Evolutionary conservation across 2,888 invertebrate genomes (phyloP).

Genomic region (Eudiplozoon nipponicum): DNA sequence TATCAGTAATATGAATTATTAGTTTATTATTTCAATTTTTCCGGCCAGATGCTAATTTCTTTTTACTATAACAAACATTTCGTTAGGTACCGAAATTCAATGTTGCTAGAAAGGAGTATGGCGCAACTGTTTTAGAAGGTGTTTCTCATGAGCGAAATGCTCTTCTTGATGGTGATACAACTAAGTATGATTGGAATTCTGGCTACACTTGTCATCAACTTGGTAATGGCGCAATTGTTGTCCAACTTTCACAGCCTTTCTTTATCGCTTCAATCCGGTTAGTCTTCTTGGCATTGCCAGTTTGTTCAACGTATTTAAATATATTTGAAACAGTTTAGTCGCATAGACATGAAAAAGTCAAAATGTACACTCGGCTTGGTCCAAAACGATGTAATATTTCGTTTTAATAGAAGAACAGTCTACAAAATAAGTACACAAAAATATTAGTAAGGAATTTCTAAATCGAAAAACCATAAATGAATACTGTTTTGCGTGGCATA

Average conservation of each 20-base stretch:
- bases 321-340: no score
- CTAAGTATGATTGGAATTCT: constrained; percentile 86
- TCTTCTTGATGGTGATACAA: constrained; percentile 64
- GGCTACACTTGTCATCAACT: constrained; percentile 78
- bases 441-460: no score
- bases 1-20: no score
- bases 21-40: no score
- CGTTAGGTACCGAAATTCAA: constrained; percentile 44
- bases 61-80: neutral
- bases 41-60: neutral
- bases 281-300: neutral
- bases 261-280: constrained; percentile 50
- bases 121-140: constrained; percentile 75
- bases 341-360: no score
- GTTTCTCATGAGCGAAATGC: constrained; percentile 67
- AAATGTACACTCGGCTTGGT: no score
- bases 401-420: no score
- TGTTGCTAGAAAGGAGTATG: constrained; percentile 56
- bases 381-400: no score
- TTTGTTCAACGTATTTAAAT: no score
- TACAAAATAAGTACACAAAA: no score
- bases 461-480: no score
- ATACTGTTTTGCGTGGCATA: no score
- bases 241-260: constrained; percentile 80
- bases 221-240: constrained; percentile 46